Percentiles rank a stretch among this genome's conserved stretches.
Evolutionary conservation across 2,888 invertebrate species (phyloP).

Genomic region (Spodoptera picta): DNA sequence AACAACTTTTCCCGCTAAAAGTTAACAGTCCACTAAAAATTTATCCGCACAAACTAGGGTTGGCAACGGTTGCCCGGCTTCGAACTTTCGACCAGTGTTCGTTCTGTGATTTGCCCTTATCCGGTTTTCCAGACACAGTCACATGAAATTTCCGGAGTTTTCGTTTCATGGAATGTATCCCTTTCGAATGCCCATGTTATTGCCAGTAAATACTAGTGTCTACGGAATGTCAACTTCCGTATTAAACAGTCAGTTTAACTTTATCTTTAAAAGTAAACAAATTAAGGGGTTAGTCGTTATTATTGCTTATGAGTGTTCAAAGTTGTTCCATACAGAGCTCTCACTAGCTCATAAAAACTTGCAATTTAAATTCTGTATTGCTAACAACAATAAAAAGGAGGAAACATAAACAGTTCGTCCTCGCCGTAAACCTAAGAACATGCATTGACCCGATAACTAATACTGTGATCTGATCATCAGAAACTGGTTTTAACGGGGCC

Average conservation of each 20-base stretch:
- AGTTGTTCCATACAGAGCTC: too few species aligned
- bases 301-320: too few species aligned
- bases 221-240: not conserved
- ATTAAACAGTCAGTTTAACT: too few species aligned
- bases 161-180: conserved; percentile 30
- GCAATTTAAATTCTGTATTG: conserved; percentile 6
- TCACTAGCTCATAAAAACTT: conserved; percentile 3
- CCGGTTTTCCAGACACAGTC: conserved; percentile 43
- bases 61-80: conserved; percentile 10
- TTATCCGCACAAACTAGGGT: conserved; percentile 26
- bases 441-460: conserved; percentile 44
- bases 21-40: conserved; percentile 39
- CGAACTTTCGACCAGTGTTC: conserved; percentile 18
- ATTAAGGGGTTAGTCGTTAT: too few species aligned
- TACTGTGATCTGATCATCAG: conserved; percentile 39
- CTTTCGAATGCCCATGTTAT: conserved; percentile 4
- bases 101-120: conserved; percentile 29
- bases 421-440: conserved; percentile 33
- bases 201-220: not conserved
- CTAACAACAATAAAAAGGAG: conserved; percentile 16
- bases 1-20: conserved; percentile 47
- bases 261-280: too few species aligned
- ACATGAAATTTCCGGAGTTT: conserved; percentile 44
- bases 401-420: conserved; percentile 13
- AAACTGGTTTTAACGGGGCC: conserved; percentile 55